Evolutionary conservation across 2,797 vertebrate species (phyloP).

Genomic region (Lophura swinhoii): DNA sequence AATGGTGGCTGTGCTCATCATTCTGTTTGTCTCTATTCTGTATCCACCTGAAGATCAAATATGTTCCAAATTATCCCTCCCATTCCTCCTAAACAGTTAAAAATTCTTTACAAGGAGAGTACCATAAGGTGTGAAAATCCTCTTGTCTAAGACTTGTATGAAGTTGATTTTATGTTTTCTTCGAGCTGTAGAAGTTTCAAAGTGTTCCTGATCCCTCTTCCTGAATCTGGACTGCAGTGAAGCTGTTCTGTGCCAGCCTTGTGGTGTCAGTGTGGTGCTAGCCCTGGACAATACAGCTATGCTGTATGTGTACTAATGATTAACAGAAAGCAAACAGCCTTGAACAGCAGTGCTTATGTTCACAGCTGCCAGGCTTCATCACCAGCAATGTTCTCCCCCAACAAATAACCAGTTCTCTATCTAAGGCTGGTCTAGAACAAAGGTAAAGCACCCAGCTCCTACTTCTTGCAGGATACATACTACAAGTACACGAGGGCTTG

Average conservation of each 20-base stretch:
- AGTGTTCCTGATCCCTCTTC: background rate
- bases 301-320: background rate
- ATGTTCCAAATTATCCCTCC: background rate
- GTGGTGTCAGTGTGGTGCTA: background rate
- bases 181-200: background rate
- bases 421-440: background rate
- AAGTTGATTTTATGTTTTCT: background rate
- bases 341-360: background rate
- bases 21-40: background rate
- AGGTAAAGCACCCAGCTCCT: background rate
- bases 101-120: background rate
- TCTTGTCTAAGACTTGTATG: background rate
- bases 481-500: background rate
- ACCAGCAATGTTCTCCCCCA: background rate
- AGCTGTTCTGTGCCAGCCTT: background rate
- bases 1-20: background rate
- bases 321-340: conserved; percentile 47
- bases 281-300: background rate
- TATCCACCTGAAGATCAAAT: background rate
- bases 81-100: background rate
- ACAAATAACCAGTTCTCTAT: conserved; percentile 26
- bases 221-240: background rate
- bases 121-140: background rate
- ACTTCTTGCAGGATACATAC: background rate
- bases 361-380: background rate